Percentiles rank a stretch among this genome's conserved stretches.
Evolutionary conservation across 2,888 invertebrate species (phyloP).

Genomic region (Polydesmus complanatus): DNA sequence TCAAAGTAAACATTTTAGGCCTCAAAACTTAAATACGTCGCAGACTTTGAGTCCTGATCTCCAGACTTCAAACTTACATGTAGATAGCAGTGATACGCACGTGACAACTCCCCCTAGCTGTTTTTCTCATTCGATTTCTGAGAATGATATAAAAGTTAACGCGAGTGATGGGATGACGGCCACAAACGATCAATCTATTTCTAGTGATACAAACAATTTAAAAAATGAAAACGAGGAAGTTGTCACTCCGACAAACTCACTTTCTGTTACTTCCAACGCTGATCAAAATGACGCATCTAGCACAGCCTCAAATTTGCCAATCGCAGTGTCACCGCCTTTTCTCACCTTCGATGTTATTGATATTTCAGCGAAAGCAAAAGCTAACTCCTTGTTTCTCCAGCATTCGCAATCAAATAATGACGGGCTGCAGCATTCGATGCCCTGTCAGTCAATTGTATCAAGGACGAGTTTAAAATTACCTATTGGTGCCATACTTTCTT

Average conservation of each 20-base stretch:
- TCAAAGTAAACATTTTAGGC: background rate
- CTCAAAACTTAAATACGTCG: background rate
- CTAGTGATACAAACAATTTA: background rate
- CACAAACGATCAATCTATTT: background rate
- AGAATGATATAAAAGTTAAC: background rate
- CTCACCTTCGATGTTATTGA: background rate
- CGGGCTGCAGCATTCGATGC: background rate
- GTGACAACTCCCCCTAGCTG: background rate
- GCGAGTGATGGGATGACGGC: background rate
- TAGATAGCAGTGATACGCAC: background rate
- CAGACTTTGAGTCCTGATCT: background rate
- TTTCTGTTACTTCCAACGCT: background rate
- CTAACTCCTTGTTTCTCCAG: constrained; percentile 1
- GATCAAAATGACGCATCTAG: background rate
- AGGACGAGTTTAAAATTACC: constrained; percentile 8
- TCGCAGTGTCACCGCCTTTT: background rate
- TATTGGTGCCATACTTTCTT: background rate
- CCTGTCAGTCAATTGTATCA: background rate
- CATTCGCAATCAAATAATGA: background rate
- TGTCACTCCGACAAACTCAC: background rate
- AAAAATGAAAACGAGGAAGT: background rate
- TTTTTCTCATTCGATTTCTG: background rate
- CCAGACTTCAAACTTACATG: background rate
- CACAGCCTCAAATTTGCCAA: constrained; percentile 2
- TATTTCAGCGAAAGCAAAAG: background rate